Evolutionary conservation across 2,888 invertebrate species (phyloP).

Genomic region (Latrodectus elegans): DNA sequence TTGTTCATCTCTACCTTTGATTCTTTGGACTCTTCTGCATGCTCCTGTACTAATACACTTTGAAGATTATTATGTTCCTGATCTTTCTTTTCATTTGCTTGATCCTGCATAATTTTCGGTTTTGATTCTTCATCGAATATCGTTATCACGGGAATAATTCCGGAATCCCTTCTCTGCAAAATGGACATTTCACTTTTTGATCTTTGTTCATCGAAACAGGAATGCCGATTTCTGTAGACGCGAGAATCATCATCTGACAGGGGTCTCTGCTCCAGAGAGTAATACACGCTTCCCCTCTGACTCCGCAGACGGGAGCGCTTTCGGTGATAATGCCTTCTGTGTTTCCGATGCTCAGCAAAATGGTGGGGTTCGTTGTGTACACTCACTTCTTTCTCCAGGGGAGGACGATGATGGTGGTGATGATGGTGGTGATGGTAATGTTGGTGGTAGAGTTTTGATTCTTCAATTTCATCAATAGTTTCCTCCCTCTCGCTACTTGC

Average conservation of each 20-base stretch:
- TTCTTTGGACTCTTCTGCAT: too few species aligned
- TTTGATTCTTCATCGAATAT: background rate
- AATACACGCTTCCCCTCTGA: background rate
- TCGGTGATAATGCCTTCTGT: constrained; percentile 51
- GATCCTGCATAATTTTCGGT: background rate
- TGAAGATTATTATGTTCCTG: too few species aligned
- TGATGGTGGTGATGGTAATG: constrained; percentile 57
- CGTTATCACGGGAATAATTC: background rate
- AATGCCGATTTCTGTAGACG: background rate
- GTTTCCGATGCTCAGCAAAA: constrained; percentile 21
- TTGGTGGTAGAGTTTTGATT: constrained; percentile 21
- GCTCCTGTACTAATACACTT: too few species aligned
- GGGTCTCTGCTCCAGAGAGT: background rate
- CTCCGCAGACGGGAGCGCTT: constrained; percentile 29
- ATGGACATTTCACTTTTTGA: constrained; percentile 61
- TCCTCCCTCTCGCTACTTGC: constrained; percentile 15
- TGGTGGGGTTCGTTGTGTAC: constrained; percentile 16
- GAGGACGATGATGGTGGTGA: constrained; percentile 41
- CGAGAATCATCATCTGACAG: constrained; percentile 48
- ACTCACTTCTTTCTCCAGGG: constrained; percentile 25
- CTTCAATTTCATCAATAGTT: constrained; percentile 6
- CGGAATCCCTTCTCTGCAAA: constrained; percentile 4
- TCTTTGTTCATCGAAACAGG: constrained; percentile 16
- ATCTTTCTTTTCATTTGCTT: background rate
- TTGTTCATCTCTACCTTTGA: too few species aligned